Base-by-base conservation (phyloP, 1,140 invertebrate species). In the Sycophaga agraensis region DNA sequence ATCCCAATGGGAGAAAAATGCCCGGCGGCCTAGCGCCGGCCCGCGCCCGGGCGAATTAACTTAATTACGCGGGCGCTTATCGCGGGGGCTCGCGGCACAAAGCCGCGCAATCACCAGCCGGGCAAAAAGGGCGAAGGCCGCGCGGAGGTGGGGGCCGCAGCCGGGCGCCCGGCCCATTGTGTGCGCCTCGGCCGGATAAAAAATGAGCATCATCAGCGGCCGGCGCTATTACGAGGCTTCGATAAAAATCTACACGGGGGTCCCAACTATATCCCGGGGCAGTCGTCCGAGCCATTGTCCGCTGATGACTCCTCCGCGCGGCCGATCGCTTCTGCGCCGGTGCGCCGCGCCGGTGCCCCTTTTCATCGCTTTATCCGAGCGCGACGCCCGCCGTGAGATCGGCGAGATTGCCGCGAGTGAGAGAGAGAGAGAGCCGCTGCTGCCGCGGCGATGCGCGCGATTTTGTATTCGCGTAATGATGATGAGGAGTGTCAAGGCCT, bases 211-310 rank as follows among this genome's bases (percentile, higher is more conserved):
- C 55, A 57, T 57, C 55, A 57, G 21, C 55, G 42, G 34, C 42
- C 28, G 55, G 37, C 28, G 55, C 48, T 57, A 57, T 57, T 57
- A 57, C 43, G 55, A 48, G 43, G 11, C 28, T 35, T 35, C 43
- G 43, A 57, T 57, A 48, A 57, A 57, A 57, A 57, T 57, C 43
- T 57, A 57, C 31, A 57, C n/a, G n/a, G n/a, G n/a, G n/a, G n/a
- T n/a, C n/a, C n/a, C n/a, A n/a, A n/a, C n/a, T n/a, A n/a, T n/a
- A n/a, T n/a, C n/a, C n/a, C n/a, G n/a, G n/a, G n/a, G n/a, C n/a
- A n/a, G n/a, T n/a, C n/a, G n/a, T n/a, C n/a, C n/a, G n/a, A n/a
- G n/a, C n/a, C n/a, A n/a, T 21, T 40, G 1, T 21, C 4, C 11
- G 24, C 17, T 43, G 40, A 56, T 45, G 39, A 45, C 26, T 56